Percentiles rank a stretch among this genome's conserved stretches.
Conservation (phyloP, 2,797 vertebrate species). For the Cetoscarus ocellatus region DNA sequence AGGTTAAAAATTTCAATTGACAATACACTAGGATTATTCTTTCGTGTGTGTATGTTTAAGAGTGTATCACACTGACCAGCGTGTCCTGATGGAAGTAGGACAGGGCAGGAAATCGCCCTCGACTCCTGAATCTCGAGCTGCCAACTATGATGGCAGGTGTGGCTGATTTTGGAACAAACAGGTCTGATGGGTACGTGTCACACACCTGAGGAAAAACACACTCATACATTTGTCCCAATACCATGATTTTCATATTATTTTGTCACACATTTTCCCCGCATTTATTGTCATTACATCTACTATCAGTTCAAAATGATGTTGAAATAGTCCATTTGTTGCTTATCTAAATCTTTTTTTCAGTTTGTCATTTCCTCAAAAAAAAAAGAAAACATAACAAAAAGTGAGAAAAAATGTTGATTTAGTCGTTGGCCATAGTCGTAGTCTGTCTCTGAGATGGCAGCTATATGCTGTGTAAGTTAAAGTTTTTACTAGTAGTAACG, state of each 20-base stretch:
- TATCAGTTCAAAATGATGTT: no score
- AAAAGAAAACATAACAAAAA: no score
- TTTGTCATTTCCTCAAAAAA: no score
- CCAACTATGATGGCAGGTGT: slow-evolving; percentile 90
- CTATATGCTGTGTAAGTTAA: no score
- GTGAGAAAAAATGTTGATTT: background rate
- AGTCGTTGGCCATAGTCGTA: background rate
- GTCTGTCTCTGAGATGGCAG: background rate
- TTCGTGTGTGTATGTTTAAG: background rate
- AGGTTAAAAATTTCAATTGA: no score
- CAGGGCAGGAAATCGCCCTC: slow-evolving; percentile 94
- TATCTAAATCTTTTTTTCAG: no score
- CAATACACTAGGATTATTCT: no score
- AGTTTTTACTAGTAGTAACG: no score
- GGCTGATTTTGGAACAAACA: slow-evolving; percentile 92
- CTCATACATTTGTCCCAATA: background rate
- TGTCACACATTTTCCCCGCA: background rate
- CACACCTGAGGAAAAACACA: slow-evolving; percentile 84
- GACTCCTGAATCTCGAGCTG: slow-evolving; percentile 94
- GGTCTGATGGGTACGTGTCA: slow-evolving; percentile 92
- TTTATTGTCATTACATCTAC: background rate
- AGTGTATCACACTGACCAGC: slow-evolving; percentile 82
- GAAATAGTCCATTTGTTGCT: no score
- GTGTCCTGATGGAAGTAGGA: slow-evolving; percentile 93
- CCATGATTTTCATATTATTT: no score